Base-by-base conservation (phyloP, 2,888 invertebrate genomes). In the Venusia cambrica region DNA sequence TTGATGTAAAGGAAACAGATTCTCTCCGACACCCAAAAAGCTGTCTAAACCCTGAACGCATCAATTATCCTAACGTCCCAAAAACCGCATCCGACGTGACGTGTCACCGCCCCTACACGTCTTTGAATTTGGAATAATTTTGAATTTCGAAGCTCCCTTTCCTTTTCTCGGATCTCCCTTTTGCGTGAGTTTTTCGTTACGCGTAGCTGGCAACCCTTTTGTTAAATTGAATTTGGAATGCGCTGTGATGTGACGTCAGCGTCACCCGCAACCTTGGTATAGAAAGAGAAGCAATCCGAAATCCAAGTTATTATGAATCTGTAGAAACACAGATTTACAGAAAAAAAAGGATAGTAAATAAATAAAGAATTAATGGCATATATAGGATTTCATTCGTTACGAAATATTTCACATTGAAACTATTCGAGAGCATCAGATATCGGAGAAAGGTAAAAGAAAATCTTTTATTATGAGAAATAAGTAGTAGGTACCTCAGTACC, bases 121-220 rank as follows among this genome's bases (percentile, higher is more conserved):
- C 78, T 78, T 75, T 74, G 72, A 68, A 67, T 68, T 62, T 60
- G 48, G 51, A 50, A 45, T 47, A 36, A 38, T 42, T 37, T 35
- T 42, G 21, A 35, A 35, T 25, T 35, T 31, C 19, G 22, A 20
- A 31, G 27, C 31, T 40, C 39, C 40, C 40, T 40, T 39, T 34
- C 30, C 39, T 34, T 40, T 39, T 26, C 32, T 31, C 34, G 11
- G 26, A 7, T 38, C 54, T 54, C 56, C 58, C 64, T 48, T 49
- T 54, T 57, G 53, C 55, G 54, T 54, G 57, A 65, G 66, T 64
- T 70, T 69, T 57, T 62, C 65, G 65, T 80, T 76, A 66, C 79
- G 79, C 78, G 70, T 75, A 70, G 68, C 65, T 77, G 77, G 60
- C 79, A 83, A 83, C 83, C 83, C 83, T 80, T 79, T 77, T 71